Conservation (phyloP, 2,797 vertebrate genomes). For the Melanogrammus aeglefinus region DNA sequence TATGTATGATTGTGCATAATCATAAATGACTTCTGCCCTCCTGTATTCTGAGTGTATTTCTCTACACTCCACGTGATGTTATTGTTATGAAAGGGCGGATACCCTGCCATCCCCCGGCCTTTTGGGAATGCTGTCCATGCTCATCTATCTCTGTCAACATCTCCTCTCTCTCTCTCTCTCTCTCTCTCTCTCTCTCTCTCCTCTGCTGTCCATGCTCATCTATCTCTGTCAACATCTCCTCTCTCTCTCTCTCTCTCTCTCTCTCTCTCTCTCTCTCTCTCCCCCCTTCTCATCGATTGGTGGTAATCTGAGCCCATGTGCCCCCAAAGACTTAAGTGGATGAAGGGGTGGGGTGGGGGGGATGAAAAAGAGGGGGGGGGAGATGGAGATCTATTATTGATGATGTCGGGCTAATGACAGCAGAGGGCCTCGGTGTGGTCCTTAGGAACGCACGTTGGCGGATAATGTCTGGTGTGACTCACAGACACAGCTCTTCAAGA, state of each 20-base stretch:
- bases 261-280: not conserved
- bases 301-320: slow-evolving; percentile 70
- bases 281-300: slow-evolving; percentile 65
- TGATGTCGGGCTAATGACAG: slow-evolving; percentile 75
- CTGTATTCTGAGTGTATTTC: slow-evolving; percentile 19
- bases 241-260: not conserved
- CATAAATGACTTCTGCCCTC: not conserved
- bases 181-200: too few species aligned
- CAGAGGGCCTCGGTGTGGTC: slow-evolving; percentile 65
- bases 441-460: slow-evolving; percentile 41
- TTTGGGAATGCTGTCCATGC: not conserved
- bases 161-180: not conserved
- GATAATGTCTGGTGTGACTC: slow-evolving; percentile 54
- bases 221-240: not conserved
- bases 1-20: not conserved
- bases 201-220: not conserved
- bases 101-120: not conserved
- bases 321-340: slow-evolving; percentile 71
- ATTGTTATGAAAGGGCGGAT: slow-evolving; percentile 44
- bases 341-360: slow-evolving; percentile 44
- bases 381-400: slow-evolving; percentile 79
- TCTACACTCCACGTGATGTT: slow-evolving; percentile 46
- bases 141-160: not conserved
- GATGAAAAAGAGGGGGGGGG: slow-evolving; percentile 60
- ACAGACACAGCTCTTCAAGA: slow-evolving; percentile 23